These are phyloP conservation scores for Petrocephalus microphthalmus DNA, from an alignment of 2,113 vertebrate genomes.

Conservation along the genomic window DNA sequence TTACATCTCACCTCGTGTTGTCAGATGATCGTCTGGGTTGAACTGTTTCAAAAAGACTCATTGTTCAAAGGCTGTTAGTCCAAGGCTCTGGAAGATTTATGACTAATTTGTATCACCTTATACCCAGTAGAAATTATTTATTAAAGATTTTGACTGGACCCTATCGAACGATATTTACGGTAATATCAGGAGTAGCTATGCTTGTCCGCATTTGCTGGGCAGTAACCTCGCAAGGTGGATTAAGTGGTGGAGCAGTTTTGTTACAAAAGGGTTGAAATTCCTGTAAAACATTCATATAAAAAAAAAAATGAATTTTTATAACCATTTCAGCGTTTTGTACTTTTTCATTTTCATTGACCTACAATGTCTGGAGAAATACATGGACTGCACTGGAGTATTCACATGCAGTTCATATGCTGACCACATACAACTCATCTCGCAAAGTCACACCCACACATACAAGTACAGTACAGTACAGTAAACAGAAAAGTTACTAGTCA, in stretches of 20 bases:
- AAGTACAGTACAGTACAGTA: background rate
- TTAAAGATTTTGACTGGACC: background rate
- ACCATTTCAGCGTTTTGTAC: too few species aligned
- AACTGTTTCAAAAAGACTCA: background rate
- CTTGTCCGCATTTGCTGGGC: background rate
- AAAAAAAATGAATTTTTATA: too few species aligned
- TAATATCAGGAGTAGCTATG: background rate
- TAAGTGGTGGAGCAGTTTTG: background rate
- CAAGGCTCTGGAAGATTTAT: background rate
- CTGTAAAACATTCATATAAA: background rate
- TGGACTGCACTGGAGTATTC: too few species aligned
- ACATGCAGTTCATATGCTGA: too few species aligned
- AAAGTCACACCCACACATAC: background rate
- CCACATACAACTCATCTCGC: too few species aligned
- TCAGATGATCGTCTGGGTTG: background rate
- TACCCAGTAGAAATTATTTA: background rate
- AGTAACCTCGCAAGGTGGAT: background rate
- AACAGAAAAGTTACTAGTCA: background rate
- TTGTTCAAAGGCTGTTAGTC: background rate
- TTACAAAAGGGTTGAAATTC: background rate
- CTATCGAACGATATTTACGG: background rate
- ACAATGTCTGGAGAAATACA: background rate
- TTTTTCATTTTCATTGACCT: background rate
- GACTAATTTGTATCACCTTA: background rate
- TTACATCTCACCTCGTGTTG: background rate